Base-by-base conservation (phyloP, 2,888 invertebrate genomes). In the Bombylius major region DNA sequence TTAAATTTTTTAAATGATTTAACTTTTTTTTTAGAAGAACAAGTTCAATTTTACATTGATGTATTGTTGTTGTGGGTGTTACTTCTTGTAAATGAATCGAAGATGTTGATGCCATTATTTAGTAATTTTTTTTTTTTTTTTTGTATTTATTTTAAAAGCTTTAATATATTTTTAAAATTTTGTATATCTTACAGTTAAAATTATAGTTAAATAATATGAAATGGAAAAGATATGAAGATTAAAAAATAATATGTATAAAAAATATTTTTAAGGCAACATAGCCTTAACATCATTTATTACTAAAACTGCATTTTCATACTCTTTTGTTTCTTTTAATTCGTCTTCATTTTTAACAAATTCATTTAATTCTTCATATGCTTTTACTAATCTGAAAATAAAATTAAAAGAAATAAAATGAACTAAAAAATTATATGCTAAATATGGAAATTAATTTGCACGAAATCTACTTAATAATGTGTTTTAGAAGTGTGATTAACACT, bases 321-420 rank as follows among this genome's bases (percentile, higher is more conserved):
- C 87, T 66, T 83, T 84, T 23, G 79, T 72, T 60, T 85, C 85
- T 67, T 82, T 81, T n/a, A 92, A 78, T 67, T 92, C 91, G 67
- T 79, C 76, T 69, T 92, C 92, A 4, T 80, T 80, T 57, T 84
- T 82, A 57, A 92, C 68, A 54, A 85, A 81, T 51, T 78, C 80
- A 67, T 86, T 83, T 50, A 95, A 78, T 59, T 92, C 88, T 47
- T 83, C 81, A 65, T 77, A 84, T 47, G 93, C 93, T 72, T 84
- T 85, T 48, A 78, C 77, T 60, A 86, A 71, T 66, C 82, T 82
- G 70, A n/a, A 70, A 75, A 9, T 12, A 11, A 50, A 45, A 14
- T 11, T 36, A 32, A 4, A 51, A 23, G 1, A 23, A 23, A 23
- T 23, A 53, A 33, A 32, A 33, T 11, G n/a, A 45, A 31, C 8